Base-by-base conservation (phyloP, 2,113 vertebrate genomes). In the Trichechus manatus region DNA sequence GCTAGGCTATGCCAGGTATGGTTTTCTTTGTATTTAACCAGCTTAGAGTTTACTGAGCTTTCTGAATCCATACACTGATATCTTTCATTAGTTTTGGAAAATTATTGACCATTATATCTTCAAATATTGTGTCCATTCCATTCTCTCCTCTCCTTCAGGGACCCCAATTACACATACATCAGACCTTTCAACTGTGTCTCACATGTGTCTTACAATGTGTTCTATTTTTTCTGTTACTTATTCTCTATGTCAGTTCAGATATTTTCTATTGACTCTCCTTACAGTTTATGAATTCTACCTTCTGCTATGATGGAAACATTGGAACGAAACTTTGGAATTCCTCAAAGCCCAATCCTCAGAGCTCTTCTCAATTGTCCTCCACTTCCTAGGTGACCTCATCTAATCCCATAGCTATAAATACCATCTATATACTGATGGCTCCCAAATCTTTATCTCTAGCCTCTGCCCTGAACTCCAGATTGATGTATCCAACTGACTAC, bases 381-480 rank as follows among this genome's bases (percentile, higher is more conserved):
- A 68, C 47, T 66, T 78, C 39, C 70, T 47, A 63, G 33, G 4
- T 82, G 53, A 79, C 14, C 17, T 75, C 22, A 77, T 44, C 63
- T 61, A 81, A 70, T 77, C 50, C n/a, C 72, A 84, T 5, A 82
- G 68, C 77, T 82, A 44, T 93, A 81, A 94, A 78, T 87, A 91
- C 27, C 63, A 87, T 27, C 75, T 68, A 77, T 56, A 56, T 50
- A 36, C 7, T 68, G 7, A 39, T 25, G 7, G 64, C n/a, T 78
- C n/a, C 83, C 61, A 90, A 33, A 61, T 70, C 80, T 80, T 84
- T 70, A 82, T 72, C 27, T 78, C 61, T 33, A 72, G 42, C 11
- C 20, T 95, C 70, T 59, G 19, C 64, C 75, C 15, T 77, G 29
- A 96, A 94, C 50, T 82, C 39, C 64, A 66, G 29, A 79, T 77